Percentiles rank a stretch among this genome's conserved stretches.
These are phyloP conservation scores for Neoitamus cyanurus DNA, from an alignment of 2,888 invertebrate species.

Conservation along the genomic window DNA sequence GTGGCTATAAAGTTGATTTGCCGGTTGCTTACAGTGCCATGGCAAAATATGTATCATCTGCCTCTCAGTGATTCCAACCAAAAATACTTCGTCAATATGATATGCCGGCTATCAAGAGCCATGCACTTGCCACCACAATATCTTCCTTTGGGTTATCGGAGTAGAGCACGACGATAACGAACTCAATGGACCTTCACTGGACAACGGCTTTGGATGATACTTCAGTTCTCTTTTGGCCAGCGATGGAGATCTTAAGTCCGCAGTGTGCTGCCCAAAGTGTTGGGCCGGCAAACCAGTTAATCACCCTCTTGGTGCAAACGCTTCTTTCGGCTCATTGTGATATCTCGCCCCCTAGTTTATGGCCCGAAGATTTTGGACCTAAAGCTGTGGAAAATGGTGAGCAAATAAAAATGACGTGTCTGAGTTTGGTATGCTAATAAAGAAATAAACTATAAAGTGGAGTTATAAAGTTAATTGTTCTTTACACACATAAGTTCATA, in stretches of 20 bases:
- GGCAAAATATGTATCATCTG: background rate
- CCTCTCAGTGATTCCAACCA: background rate
- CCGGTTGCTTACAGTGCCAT: background rate
- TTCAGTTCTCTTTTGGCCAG: background rate
- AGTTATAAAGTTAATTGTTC: too few species aligned
- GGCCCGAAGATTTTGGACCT: conserved; percentile 69
- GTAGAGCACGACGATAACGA: background rate
- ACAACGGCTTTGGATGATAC: background rate
- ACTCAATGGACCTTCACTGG: background rate
- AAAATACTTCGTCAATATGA: background rate
- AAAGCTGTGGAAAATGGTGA: conserved; percentile 61
- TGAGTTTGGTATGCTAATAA: background rate
- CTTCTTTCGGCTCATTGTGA: conserved; percentile 73
- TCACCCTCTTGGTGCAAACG: conserved; percentile 71
- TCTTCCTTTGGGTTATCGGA: background rate
- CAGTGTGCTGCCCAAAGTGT: conserved; percentile 63
- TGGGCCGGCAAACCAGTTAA: conserved; percentile 67
- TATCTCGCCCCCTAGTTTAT: conserved; percentile 68
- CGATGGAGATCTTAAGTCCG: conserved; percentile 62
- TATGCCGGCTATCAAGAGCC: background rate
- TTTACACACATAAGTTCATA: too few species aligned
- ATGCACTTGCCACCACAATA: background rate
- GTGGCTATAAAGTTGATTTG: background rate
- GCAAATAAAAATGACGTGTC: background rate
- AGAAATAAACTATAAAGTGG: background rate